phyloP scores from a whole-genome alignment of 2,113 vertebrate genomes.

The Prochilodus magdalenae region DNA sequence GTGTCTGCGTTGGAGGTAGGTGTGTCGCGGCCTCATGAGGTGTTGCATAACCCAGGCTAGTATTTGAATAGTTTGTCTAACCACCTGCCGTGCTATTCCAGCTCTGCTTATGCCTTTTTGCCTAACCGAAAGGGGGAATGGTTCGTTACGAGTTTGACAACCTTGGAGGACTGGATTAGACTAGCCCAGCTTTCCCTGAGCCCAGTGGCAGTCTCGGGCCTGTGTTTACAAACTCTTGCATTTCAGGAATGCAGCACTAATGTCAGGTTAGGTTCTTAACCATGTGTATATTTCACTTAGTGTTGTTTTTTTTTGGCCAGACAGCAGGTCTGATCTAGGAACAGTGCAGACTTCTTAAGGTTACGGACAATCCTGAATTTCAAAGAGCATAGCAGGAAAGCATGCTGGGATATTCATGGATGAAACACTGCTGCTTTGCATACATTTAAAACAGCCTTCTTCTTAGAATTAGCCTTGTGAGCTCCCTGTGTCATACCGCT shows the following conservation, averaged over 20 bases:
- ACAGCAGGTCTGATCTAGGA: background rate
- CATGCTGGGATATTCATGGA: background rate
- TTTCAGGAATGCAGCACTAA: constrained; percentile 8
- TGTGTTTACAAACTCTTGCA: background rate
- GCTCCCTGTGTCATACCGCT: background rate
- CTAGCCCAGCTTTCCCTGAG: constrained; percentile 9
- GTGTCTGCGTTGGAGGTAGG: background rate
- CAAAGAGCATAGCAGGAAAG: background rate
- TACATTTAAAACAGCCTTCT: background rate
- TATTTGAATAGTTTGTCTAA: constrained; percentile 28
- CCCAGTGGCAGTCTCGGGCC: background rate
- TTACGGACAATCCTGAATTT: background rate
- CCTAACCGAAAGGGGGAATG: constrained; percentile 22
- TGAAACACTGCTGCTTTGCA: background rate
- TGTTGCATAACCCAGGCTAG: constrained; percentile 24
- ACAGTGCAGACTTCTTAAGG: background rate
- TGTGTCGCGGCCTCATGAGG: background rate
- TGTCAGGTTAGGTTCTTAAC: background rate
- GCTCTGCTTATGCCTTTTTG: constrained; percentile 25
- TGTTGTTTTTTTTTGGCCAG: background rate
- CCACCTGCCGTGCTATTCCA: constrained; percentile 33
- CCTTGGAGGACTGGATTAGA: constrained; percentile 59
- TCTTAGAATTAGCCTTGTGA: background rate
- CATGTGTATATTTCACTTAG: background rate
- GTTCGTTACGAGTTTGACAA: constrained; percentile 56